Evolutionary conservation across 1,140 invertebrate genomes (phyloP).

Genomic region (Antheraea mylitta): DNA sequence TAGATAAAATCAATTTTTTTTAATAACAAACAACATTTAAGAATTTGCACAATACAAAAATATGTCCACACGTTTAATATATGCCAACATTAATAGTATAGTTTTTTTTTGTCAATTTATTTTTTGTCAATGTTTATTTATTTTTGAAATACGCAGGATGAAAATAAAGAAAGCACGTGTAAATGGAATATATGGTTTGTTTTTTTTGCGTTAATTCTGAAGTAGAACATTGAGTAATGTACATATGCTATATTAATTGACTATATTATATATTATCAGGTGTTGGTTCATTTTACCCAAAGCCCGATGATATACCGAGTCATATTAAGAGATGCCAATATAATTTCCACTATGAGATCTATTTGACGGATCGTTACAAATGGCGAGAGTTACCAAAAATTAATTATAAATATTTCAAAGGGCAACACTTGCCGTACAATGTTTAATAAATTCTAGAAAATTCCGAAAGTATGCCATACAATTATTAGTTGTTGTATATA

Average conservation of each 20-base stretch:
- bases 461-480: background rate
- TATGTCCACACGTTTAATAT: background rate
- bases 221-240: too few relatives aligned
- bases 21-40: too few relatives aligned
- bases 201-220: slow-evolving; percentile 3
- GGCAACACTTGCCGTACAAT: slow-evolving; percentile 22
- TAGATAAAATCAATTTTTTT: too few relatives aligned
- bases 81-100: background rate
- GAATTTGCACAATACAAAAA: too few relatives aligned
- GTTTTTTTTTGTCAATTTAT: background rate
- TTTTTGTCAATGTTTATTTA: slow-evolving; percentile 10
- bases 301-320: slow-evolving; percentile 85
- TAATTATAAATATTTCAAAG: slow-evolving; percentile 30
- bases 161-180: slow-evolving; percentile 6
- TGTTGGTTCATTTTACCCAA: slow-evolving; percentile 82
- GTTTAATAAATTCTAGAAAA: background rate
- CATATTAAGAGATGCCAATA: slow-evolving; percentile 87
- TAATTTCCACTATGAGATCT: slow-evolving; percentile 86
- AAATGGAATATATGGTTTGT: slow-evolving; percentile 3
- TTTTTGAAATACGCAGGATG: slow-evolving; percentile 13
- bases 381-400: slow-evolving; percentile 75
- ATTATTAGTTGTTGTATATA: too few relatives aligned
- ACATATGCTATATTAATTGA: background rate
- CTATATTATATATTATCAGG: slow-evolving; percentile 27
- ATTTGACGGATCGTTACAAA: slow-evolving; percentile 85